Percentiles rank a stretch among this genome's conserved stretches.
These are phyloP conservation scores for Piscicola geometra DNA, from an alignment of 2,888 invertebrate species.

Conservation along the genomic window DNA sequence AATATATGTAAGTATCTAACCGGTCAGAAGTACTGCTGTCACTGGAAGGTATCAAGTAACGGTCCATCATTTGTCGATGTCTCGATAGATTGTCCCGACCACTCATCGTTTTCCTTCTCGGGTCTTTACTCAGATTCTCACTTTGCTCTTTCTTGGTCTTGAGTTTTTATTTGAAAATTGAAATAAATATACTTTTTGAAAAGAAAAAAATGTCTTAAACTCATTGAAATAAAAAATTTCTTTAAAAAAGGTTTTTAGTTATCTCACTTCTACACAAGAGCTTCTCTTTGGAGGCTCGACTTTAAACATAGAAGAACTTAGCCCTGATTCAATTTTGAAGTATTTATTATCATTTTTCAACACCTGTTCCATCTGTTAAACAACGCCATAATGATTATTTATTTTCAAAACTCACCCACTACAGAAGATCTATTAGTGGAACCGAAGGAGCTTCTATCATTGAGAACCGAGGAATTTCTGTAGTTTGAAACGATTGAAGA, in stretches of 20 bases:
- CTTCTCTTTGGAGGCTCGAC: not conserved
- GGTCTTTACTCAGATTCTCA: too few relatives aligned
- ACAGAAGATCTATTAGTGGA: not conserved
- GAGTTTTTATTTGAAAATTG: too few relatives aligned
- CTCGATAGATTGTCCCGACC: not conserved
- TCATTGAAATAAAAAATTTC: too few relatives aligned
- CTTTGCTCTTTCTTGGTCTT: too few relatives aligned
- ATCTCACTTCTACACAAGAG: not conserved
- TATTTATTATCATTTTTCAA: too few relatives aligned
- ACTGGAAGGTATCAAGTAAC: not conserved
- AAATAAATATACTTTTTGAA: too few relatives aligned
- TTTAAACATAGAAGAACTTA: not conserved
- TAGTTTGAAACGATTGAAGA: not conserved
- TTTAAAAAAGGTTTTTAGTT: not conserved
- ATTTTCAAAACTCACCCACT: not conserved
- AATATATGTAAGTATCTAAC: too few relatives aligned
- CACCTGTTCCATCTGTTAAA: too few relatives aligned
- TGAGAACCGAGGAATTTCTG: conserved; percentile 1
- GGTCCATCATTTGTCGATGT: not conserved
- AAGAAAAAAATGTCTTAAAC: too few relatives aligned
- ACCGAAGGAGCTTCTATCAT: not conserved
- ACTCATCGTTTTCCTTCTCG: not conserved
- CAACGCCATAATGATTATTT: too few relatives aligned
- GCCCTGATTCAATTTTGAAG: too few relatives aligned
- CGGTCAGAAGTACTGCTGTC: too few relatives aligned